Evolutionary conservation across 2,888 invertebrate genomes (phyloP).

Genomic region (Abrostola tripartita): DNA sequence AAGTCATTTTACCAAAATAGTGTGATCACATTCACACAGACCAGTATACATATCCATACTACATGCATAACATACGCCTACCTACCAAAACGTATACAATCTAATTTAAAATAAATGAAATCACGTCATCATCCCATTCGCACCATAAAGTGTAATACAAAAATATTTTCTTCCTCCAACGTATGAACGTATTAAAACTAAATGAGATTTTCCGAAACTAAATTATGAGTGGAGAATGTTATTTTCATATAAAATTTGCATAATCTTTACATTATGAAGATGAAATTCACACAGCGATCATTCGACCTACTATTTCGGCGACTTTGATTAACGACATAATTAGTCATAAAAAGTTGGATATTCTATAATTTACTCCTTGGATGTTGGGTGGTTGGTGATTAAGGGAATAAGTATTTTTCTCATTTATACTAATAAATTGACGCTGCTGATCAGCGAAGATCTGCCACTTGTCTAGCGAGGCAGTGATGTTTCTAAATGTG

Average conservation of each 20-base stretch:
- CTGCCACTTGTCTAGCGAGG: too few relatives aligned
- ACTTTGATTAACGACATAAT: constrained; percentile 46
- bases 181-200: constrained; percentile 41
- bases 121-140: constrained; percentile 8
- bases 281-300: constrained; percentile 50
- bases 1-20: too few relatives aligned
- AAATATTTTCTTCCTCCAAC: constrained; percentile 29
- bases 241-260: constrained; percentile 48
- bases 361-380: constrained; percentile 23
- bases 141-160: constrained; percentile 18
- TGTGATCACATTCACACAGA: too few relatives aligned
- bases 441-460: too few relatives aligned
- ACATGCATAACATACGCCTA: not conserved
- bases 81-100: not conserved
- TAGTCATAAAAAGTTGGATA: constrained; percentile 34
- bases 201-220: constrained; percentile 49
- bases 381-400: not conserved
- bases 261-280: constrained; percentile 55
- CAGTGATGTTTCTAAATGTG: too few relatives aligned
- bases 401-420: constrained; percentile 8
- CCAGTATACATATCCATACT: not conserved
- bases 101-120: constrained; percentile 22
- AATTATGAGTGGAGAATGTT: constrained; percentile 45
- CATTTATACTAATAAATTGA: not conserved
- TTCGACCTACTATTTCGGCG: constrained; percentile 28